Base-by-base conservation (phyloP, 1,140 invertebrate species). In the Ceratoteleas bidentatus region DNA sequence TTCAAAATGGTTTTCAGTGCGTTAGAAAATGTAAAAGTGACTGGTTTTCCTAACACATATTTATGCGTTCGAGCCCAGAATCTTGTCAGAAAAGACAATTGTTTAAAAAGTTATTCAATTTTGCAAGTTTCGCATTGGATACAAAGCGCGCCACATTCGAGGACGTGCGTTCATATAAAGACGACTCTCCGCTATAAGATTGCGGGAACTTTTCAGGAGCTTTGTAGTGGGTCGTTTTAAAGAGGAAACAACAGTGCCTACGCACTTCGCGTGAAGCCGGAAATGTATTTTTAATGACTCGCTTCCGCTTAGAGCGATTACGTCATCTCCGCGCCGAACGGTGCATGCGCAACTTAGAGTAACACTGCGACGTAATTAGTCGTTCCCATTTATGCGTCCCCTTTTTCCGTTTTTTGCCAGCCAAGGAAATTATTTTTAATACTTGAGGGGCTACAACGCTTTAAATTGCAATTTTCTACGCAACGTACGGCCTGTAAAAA, bases 271-370 rank as follows among this genome's bases (percentile, higher is more conserved):
- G 54, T 49, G 45, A 62, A 62, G 40, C 34, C 76, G 76, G 69
- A 79, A 79, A 79, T 79, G 76, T 62, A 73, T 79, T 79, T 79
- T 79, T 79, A 79, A 79, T 79, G 76, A 68, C 68, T 54, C 68
- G 34, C 34, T 64, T 68, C 69, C 64, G 77, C 56, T 79, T 40
- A 24, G 64, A 57, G n/a, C 77, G 70, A 80, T 80, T 74, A 74
- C 77, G 64, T 64, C 69, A 36, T 64, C 68, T 72, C 61, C 40
- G 11, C 32, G 15, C 53, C 60, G 33, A 81, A 81, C 38, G n/a
- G n/a, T 66, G 61, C 43, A 73, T 69, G 61, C 40, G n/a, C 13
- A 72, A 62, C 62, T 73, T 61, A 38, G 61, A 72, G 40, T 61
- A 78, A 78, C 70, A 13, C 45, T 43, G 34, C 36, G 40, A 61